Conservation (phyloP, 2,797 vertebrate species). For the Anguilla megastoma region DNA sequence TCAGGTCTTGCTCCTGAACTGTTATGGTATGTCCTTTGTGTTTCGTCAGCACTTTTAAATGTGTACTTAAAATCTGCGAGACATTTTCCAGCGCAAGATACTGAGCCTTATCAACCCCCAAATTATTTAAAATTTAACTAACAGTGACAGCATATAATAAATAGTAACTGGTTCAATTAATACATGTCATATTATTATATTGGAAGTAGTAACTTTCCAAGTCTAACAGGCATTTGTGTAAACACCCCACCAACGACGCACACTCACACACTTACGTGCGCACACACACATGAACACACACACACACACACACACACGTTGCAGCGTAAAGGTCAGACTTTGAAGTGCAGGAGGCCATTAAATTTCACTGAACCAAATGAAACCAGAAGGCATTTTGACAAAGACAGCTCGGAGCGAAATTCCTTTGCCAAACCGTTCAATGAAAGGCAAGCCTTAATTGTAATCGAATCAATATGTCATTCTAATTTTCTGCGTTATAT, state of each 20-base stretch:
- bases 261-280: neutral
- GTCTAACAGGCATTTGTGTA: neutral
- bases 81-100: neutral
- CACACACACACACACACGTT: neutral
- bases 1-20: neutral
- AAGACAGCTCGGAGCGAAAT: slow-evolving; percentile 29
- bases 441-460: slow-evolving; percentile 45
- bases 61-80: neutral
- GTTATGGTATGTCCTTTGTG: neutral
- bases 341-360: slow-evolving; percentile 22
- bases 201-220: too few species aligned
- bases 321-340: slow-evolving; percentile 24
- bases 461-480: slow-evolving; percentile 44
- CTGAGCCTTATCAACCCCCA: neutral
- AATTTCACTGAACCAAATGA: slow-evolving; percentile 29
- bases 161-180: neutral
- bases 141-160: neutral
- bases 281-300: neutral
- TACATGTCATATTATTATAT: neutral
- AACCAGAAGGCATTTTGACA: slow-evolving; percentile 36
- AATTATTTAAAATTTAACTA: neutral
- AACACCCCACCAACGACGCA: neutral
- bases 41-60: neutral
- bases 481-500: slow-evolving; percentile 40
- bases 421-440: slow-evolving; percentile 31